These are phyloP conservation scores for Tipula unca DNA, from an alignment of 2,888 invertebrate species.

Conservation along the genomic window DNA sequence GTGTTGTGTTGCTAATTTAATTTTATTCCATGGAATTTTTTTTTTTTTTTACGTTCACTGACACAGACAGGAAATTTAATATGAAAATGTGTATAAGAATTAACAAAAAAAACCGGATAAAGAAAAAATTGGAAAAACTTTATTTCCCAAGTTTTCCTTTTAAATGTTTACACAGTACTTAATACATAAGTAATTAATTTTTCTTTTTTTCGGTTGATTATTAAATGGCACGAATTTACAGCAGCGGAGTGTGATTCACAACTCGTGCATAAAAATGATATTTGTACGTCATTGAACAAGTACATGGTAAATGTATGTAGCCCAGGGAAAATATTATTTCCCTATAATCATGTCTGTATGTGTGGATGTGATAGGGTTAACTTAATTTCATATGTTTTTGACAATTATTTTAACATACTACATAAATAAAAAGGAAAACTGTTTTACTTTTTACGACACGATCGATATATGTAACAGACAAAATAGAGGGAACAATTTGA, in stretches of 20 bases:
- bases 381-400: neutral
- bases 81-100: neutral
- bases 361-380: neutral
- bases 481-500: neutral
- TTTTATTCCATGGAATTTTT: neutral
- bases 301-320: too few species aligned
- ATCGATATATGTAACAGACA: neutral
- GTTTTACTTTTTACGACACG: neutral
- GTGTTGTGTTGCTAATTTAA: neutral
- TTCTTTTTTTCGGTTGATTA: neutral
- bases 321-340: neutral
- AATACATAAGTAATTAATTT: neutral
- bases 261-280: neutral
- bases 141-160: neutral
- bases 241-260: neutral
- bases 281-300: neutral
- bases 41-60: neutral
- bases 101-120: neutral
- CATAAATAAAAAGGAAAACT: neutral
- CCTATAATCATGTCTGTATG: neutral
- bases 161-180: neutral
- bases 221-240: neutral
- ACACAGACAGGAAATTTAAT: conserved; percentile 8
- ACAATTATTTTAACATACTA: neutral
- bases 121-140: neutral